phyloP scores from a whole-genome alignment of 2,888 invertebrate species.

The Tricholauxania praeusta region DNA sequence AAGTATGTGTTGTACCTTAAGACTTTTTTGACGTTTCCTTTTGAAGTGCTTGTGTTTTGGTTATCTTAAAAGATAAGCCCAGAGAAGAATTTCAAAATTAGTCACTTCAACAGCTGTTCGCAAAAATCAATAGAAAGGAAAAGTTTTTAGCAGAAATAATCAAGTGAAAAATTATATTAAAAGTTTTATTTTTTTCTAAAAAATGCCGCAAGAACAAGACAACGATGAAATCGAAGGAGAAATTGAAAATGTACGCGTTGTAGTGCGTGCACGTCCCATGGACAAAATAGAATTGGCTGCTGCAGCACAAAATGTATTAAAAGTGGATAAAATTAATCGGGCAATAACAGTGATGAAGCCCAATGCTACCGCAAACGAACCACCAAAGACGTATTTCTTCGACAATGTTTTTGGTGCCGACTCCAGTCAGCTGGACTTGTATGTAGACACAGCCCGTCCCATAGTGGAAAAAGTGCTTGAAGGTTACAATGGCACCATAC shows the following conservation, averaged over 20 bases:
- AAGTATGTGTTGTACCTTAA: too few relatives aligned
- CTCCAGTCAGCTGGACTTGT: slow-evolving; percentile 88
- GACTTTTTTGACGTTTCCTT: too few relatives aligned
- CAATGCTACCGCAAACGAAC: slow-evolving; percentile 78
- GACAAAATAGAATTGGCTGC: slow-evolving; percentile 85
- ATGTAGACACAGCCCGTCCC: slow-evolving; percentile 95
- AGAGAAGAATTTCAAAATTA: neutral
- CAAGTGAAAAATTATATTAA: neutral
- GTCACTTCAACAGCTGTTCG: slow-evolving; percentile 15
- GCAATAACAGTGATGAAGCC: slow-evolving; percentile 84
- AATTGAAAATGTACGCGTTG: slow-evolving; percentile 95
- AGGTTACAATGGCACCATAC: slow-evolving; percentile 96
- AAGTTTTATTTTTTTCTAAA: neutral
- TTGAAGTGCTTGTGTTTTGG: too few relatives aligned
- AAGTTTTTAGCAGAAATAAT: neutral
- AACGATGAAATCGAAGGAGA: slow-evolving; percentile 74
- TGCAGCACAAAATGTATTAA: slow-evolving; percentile 79
- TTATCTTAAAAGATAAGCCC: too few relatives aligned
- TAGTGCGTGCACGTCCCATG: slow-evolving; percentile 93
- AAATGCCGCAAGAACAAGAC: slow-evolving; percentile 56
- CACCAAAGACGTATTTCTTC: slow-evolving; percentile 91
- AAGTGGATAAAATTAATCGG: slow-evolving; percentile 81
- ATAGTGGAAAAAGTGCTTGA: slow-evolving; percentile 96
- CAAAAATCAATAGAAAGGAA: slow-evolving; percentile 13
- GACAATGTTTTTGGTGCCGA: slow-evolving; percentile 92